A percentile compares a stretch with the other conserved stretches of the same genome.
phyloP scores from a whole-genome alignment of 2,888 invertebrate genomes.

The Embidobia sp. region DNA sequence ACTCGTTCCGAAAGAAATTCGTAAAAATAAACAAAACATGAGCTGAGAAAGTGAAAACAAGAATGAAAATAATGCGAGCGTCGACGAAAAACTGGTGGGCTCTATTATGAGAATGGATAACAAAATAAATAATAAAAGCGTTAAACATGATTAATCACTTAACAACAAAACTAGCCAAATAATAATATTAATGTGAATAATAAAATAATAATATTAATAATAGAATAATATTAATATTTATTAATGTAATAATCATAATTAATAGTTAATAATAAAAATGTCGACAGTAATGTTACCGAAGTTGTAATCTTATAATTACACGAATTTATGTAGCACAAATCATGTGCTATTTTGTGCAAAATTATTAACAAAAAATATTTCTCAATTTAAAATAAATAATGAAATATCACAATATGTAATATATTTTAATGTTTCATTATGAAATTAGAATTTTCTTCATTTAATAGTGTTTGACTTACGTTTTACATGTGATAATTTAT shows the following conservation, averaged over 20 bases:
- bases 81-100: slow-evolving; percentile 59
- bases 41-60: slow-evolving; percentile 36
- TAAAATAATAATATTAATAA: slow-evolving; percentile 73
- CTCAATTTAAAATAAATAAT: too few relatives aligned
- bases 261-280: slow-evolving; percentile 69
- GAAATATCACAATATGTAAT: too few relatives aligned
- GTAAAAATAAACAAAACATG: slow-evolving; percentile 10
- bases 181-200: slow-evolving; percentile 75
- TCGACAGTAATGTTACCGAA: slow-evolving; percentile 70
- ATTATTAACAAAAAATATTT: background rate
- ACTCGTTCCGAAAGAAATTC: slow-evolving; percentile 34
- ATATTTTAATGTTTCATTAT: too few relatives aligned
- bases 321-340: slow-evolving; percentile 72
- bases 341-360: slow-evolving; percentile 41
- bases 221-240: slow-evolving; percentile 72
- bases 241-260: slow-evolving; percentile 72
- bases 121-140: slow-evolving; percentile 82
- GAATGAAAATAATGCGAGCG: slow-evolving; percentile 54
- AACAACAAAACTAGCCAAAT: slow-evolving; percentile 79
- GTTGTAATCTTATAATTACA: slow-evolving; percentile 77
- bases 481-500: too few relatives aligned
- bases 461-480: too few relatives aligned
- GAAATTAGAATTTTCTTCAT: too few relatives aligned
- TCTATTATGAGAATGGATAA: slow-evolving; percentile 75
- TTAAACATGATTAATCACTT: slow-evolving; percentile 81